phyloP scores from a whole-genome alignment of 2,888 invertebrate species.

The Muscina levida region DNA sequence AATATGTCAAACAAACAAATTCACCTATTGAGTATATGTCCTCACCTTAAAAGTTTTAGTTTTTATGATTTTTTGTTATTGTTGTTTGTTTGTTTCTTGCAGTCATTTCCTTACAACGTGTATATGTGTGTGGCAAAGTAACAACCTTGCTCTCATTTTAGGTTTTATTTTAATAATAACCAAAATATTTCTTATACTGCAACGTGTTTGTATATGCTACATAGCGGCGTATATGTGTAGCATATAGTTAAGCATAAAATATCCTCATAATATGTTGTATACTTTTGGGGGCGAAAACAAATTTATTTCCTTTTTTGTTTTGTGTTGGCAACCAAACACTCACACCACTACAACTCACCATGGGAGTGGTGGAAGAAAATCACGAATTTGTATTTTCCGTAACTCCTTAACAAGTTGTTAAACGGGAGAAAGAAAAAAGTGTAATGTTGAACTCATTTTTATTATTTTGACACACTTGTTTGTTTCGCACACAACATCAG shows the following conservation, averaged over 20 bases:
- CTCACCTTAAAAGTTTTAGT: too few species aligned
- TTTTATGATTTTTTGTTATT: too few species aligned
- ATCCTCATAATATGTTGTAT: constrained; percentile 25
- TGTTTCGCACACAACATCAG: background rate
- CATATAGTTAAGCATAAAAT: constrained; percentile 23
- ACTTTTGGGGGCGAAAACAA: constrained; percentile 37
- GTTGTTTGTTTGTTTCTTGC: too few species aligned
- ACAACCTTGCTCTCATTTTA: too few species aligned
- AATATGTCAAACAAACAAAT: too few species aligned
- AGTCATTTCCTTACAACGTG: too few species aligned
- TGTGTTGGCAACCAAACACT: constrained; percentile 16
- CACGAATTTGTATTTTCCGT: constrained; percentile 42
- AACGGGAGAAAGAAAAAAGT: constrained; percentile 28
- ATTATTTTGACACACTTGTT: constrained; percentile 53
- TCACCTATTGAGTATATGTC: too few species aligned
- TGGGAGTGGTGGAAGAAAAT: constrained; percentile 1
- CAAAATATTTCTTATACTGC: background rate
- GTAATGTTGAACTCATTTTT: constrained; percentile 40
- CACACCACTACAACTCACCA: constrained; percentile 13
- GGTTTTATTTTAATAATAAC: constrained; percentile 16
- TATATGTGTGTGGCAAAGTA: too few species aligned
- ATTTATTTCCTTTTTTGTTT: constrained; percentile 22
- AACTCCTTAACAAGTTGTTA: constrained; percentile 37
- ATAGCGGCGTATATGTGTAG: background rate
- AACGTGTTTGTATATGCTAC: background rate